Conservation (phyloP, 2,797 vertebrate genomes). For the Cyclopterus lumpus region DNA sequence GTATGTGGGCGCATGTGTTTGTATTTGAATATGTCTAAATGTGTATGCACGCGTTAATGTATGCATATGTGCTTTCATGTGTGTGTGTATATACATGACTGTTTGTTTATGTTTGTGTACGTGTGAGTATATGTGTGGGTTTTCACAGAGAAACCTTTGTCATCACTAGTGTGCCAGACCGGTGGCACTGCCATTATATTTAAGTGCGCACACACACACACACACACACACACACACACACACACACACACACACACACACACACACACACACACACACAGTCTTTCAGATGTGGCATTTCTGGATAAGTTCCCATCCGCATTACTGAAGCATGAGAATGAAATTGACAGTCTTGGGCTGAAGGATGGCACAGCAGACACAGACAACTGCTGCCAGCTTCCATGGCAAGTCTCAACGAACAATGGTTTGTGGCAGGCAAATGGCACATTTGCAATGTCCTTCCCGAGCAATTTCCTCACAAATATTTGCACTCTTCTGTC, state of each 20-base stretch:
- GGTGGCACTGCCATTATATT: slow-evolving; percentile 28
- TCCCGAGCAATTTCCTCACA: slow-evolving; percentile 70
- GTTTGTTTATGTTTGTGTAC: slow-evolving; percentile 42
- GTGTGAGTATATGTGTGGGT: slow-evolving; percentile 4
- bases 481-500: slow-evolving; percentile 65
- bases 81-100: slow-evolving; percentile 16
- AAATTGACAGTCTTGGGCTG: slow-evolving; percentile 80
- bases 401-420: slow-evolving; percentile 69
- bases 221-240: slow-evolving; percentile 11
- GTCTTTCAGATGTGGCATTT: slow-evolving; percentile 59
- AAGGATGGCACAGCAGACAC: slow-evolving; percentile 71
- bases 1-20: not conserved
- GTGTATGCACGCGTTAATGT: not conserved
- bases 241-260: slow-evolving; percentile 13
- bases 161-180: slow-evolving; percentile 37
- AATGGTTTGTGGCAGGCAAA: slow-evolving; percentile 72
- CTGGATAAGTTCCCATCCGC: slow-evolving; percentile 67
- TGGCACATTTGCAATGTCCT: slow-evolving; percentile 71
- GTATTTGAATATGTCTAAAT: not conserved
- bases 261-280: slow-evolving; percentile 25
- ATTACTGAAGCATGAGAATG: slow-evolving; percentile 81
- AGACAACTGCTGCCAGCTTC: slow-evolving; percentile 72
- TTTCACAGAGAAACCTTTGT: slow-evolving; percentile 44
- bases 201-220: slow-evolving; percentile 1
- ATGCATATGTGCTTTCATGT: slow-evolving; percentile 20